phyloP scores from a whole-genome alignment of 2,797 vertebrate species.

The Coregonus sp. region DNA sequence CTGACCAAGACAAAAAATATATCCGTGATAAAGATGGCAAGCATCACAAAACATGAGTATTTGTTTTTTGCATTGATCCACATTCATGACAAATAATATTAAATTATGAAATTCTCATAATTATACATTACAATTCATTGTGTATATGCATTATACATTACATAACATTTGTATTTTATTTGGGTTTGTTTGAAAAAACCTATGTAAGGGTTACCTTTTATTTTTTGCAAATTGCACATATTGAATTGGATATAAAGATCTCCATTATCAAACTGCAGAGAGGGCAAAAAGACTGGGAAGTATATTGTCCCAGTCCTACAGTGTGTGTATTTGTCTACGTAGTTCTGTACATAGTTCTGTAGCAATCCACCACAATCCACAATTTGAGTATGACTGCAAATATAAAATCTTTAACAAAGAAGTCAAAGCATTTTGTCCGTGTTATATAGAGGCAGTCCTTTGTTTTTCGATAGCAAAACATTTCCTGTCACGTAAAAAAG shows the following conservation, averaged over 20 bases:
- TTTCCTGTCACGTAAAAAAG: slow-evolving; percentile 27
- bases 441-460: slow-evolving; percentile 46
- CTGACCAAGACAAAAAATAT: slow-evolving; percentile 50
- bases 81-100: background rate
- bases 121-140: background rate
- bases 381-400: slow-evolving; percentile 1
- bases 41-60: slow-evolving; percentile 1
- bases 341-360: slow-evolving; percentile 57
- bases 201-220: background rate
- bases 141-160: background rate
- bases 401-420: slow-evolving; percentile 18
- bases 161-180: background rate
- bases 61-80: background rate
- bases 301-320: slow-evolving; percentile 64
- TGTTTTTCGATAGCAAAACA: slow-evolving; percentile 32
- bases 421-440: slow-evolving; percentile 49
- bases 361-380: background rate
- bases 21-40: background rate
- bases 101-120: background rate
- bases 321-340: slow-evolving; percentile 43
- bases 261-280: slow-evolving; percentile 63
- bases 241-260: slow-evolving; percentile 65
- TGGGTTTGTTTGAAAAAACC: background rate
- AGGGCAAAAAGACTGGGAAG: slow-evolving; percentile 56
- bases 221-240: slow-evolving; percentile 58